These are phyloP conservation scores for Dasysyrphus albostriatus DNA, from an alignment of 2,888 invertebrate species.

Conservation along the genomic window DNA sequence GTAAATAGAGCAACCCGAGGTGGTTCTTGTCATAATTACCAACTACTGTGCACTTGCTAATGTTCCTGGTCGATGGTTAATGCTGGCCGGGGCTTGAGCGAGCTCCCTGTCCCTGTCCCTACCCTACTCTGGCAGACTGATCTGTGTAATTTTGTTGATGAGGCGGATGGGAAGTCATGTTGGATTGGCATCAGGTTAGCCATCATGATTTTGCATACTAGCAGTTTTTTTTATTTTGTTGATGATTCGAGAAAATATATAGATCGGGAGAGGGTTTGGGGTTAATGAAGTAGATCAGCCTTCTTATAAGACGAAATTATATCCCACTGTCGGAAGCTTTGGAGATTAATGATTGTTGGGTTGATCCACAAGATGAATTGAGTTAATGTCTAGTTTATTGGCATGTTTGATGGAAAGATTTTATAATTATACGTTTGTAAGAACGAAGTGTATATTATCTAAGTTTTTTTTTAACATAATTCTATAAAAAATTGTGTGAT, in stretches of 20 bases:
- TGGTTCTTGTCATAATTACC: slow-evolving; percentile 74
- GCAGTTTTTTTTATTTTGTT: slow-evolving; percentile 8
- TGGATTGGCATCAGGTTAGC: slow-evolving; percentile 69
- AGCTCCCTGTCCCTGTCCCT: slow-evolving; percentile 4
- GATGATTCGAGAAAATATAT: slow-evolving; percentile 31
- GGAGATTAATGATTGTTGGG: slow-evolving; percentile 19
- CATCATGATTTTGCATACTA: slow-evolving; percentile 71
- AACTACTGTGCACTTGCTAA: slow-evolving; percentile 76
- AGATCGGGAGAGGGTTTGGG: slow-evolving; percentile 26
- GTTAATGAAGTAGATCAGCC: slow-evolving; percentile 37
- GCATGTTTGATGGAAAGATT: slow-evolving; percentile 8
- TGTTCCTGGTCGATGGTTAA: slow-evolving; percentile 37
- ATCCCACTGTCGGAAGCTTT: slow-evolving; percentile 25
- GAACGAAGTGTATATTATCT: background rate
- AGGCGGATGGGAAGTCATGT: slow-evolving; percentile 67
- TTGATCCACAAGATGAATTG: slow-evolving; percentile 1
- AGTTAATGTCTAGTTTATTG: slow-evolving; percentile 8
- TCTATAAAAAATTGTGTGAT: no score
- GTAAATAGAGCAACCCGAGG: slow-evolving; percentile 76
- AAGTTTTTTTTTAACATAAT: background rate
- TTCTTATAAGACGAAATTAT: background rate
- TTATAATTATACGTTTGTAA: background rate
- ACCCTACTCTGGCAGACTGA: slow-evolving; percentile 46
- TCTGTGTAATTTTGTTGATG: slow-evolving; percentile 74
- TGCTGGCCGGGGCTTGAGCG: slow-evolving; percentile 21